A percentile compares a stretch with the other conserved stretches of the same genome.
Evolutionary conservation across 2,797 vertebrate species (phyloP).

Genomic region (Gambelia wislizenii): DNA sequence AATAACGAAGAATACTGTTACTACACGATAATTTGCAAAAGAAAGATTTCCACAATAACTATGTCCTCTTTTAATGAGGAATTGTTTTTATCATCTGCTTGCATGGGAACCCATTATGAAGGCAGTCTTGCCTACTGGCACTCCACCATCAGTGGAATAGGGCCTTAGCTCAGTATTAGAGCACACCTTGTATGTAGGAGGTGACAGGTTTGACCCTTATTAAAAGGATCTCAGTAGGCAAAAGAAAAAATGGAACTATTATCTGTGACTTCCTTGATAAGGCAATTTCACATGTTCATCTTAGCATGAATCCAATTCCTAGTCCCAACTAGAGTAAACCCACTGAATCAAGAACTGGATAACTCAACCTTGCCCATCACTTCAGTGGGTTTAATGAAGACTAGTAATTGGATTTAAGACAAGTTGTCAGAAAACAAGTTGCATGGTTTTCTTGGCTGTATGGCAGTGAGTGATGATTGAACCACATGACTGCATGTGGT

Average conservation of each 20-base stretch:
- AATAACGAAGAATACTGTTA: neutral
- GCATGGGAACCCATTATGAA: neutral
- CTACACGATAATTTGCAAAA: neutral
- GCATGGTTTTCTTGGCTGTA: neutral
- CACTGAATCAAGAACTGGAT: too few species aligned
- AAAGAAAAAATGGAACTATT: neutral
- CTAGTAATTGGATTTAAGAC: too few species aligned
- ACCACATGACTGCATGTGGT: too few species aligned
- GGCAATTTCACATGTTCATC: neutral
- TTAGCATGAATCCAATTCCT: too few species aligned
- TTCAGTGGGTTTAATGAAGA: too few species aligned
- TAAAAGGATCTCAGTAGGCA: neutral
- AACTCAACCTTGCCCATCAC: too few species aligned
- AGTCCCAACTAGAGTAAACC: too few species aligned
- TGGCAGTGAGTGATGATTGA: neutral
- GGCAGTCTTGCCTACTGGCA: neutral
- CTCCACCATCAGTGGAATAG: too few species aligned
- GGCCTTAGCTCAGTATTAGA: neutral
- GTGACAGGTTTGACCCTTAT: neutral
- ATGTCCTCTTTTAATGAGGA: neutral
- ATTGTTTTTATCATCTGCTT: neutral
- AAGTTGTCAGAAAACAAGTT: neutral
- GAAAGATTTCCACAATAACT: neutral
- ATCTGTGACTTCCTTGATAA: neutral
- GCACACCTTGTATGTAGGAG: neutral